Base-by-base conservation (phyloP, 2,888 invertebrate genomes). In the Calameuta idolon region DNA sequence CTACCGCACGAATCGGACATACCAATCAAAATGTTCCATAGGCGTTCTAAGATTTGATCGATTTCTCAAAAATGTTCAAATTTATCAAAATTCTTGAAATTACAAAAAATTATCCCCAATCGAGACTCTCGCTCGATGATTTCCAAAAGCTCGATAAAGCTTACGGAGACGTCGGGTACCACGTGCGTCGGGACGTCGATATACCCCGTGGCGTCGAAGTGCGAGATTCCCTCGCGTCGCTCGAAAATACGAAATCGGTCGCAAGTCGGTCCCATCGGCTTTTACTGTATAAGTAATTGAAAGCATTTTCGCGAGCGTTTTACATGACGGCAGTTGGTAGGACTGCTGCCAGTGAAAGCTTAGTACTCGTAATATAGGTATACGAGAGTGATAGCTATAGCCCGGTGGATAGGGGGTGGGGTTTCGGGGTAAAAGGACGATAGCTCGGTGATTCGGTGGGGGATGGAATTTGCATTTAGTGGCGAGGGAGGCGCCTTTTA, bases 401-500 rank as follows among this genome's bases (percentile, higher is more conserved):
- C 1, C 9, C 5, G 40, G 40, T 1, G 9, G 40, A 55, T 23
- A 55, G 40, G 40, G 40, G 23, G 12, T 23, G 40, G 9, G 9
- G n/a, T n/a, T 9, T 55, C 23, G 40, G 23, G 23, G 15, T 55
- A 55, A 55, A 55, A 55, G 40, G 23, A 9, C 40, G 5, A 12
- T 23, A 55, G 15, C 23, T 55, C 9, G 40, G 23, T 9, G 40
- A 23, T 55, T 9, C 23, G 40, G 23, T 1, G 5, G 40, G 12
- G 12, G 40, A 83, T 86, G 83, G 87, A n/a, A 89, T 89, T 88
- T 89, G 88, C 88, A 90, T 89, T 87, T 87, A 88, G 87, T 86
- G 86, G 86, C 82, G 80, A 86, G 87, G 87, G 85, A 88, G 86
- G 86, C 88, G 86, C 88, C 88, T 89, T 90, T 89, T 89, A 89